Evolutionary conservation across 2,113 vertebrate species (phyloP).

Genomic region (Pseudorasbora parva): DNA sequence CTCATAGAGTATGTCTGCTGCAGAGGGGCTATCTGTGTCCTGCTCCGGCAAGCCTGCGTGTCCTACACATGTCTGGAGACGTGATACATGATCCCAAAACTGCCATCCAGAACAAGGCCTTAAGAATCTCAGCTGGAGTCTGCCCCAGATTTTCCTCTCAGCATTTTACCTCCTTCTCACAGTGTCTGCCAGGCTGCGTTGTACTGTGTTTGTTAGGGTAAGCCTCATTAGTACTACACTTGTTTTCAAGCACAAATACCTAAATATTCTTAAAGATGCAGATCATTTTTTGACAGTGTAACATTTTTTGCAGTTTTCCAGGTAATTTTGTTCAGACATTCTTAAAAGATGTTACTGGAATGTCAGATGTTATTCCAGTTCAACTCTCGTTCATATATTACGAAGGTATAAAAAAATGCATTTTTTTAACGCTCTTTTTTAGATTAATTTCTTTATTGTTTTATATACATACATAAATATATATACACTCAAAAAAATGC

Average conservation of each 20-base stretch:
- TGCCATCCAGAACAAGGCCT: conserved; percentile 23
- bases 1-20: conserved; percentile 30
- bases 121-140: conserved; percentile 15
- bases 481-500: too few relatives aligned
- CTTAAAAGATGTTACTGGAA: too few relatives aligned
- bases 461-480: too few relatives aligned
- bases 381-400: too few relatives aligned
- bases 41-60: not conserved
- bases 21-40: conserved; percentile 14
- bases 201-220: not conserved
- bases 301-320: too few relatives aligned
- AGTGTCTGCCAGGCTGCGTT: not conserved
- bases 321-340: too few relatives aligned
- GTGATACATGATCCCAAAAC: conserved; percentile 15
- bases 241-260: not conserved
- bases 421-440: too few relatives aligned
- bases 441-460: too few relatives aligned
- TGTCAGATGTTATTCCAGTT: too few relatives aligned
- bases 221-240: not conserved
- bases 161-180: not conserved
- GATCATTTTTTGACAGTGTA: too few relatives aligned
- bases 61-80: conserved; percentile 22
- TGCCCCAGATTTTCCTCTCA: not conserved
- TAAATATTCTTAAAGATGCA: too few relatives aligned
- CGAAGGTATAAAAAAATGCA: too few relatives aligned